These are phyloP conservation scores for Malachius bipustulatus DNA, from an alignment of 2,888 invertebrate genomes.

Conservation along the genomic window DNA sequence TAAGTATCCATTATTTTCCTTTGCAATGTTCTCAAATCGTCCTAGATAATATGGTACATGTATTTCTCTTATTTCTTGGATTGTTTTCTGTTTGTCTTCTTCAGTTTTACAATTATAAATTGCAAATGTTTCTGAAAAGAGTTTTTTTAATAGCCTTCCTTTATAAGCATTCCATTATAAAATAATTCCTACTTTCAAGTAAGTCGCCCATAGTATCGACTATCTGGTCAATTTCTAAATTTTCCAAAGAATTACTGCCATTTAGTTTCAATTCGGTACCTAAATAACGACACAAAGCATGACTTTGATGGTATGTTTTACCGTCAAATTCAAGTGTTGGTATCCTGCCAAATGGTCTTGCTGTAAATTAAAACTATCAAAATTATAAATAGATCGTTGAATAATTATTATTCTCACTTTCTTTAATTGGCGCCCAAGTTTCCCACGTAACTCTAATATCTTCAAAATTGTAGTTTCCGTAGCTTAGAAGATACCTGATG, in stretches of 20 bases:
- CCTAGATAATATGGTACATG: too few species aligned
- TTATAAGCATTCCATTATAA: too few species aligned
- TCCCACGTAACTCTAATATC: constrained; percentile 44
- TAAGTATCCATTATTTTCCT: too few species aligned
- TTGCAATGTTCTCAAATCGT: too few species aligned
- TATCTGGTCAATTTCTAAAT: constrained; percentile 48
- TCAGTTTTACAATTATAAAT: too few species aligned
- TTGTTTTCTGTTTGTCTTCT: too few species aligned
- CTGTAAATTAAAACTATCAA: constrained; percentile 15
- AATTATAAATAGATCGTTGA: neutral
- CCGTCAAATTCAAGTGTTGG: constrained; percentile 52
- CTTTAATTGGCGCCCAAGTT: constrained; percentile 37
- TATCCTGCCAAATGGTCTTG: constrained; percentile 49
- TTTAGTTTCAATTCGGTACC: constrained; percentile 46
- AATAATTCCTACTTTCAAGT: constrained; percentile 45
- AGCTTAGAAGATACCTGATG: constrained; percentile 47
- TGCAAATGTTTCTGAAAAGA: too few species aligned
- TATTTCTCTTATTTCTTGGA: too few species aligned
- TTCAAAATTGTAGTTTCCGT: constrained; percentile 48
- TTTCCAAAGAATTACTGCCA: constrained; percentile 45
- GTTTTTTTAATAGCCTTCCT: too few species aligned
- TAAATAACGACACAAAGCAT: constrained; percentile 48
- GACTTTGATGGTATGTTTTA: constrained; percentile 46
- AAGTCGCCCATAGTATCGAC: constrained; percentile 51
- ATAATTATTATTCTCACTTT: constrained; percentile 11